Conservation (phyloP, 2,113 vertebrate genomes). For the Carassius carassius region DNA sequence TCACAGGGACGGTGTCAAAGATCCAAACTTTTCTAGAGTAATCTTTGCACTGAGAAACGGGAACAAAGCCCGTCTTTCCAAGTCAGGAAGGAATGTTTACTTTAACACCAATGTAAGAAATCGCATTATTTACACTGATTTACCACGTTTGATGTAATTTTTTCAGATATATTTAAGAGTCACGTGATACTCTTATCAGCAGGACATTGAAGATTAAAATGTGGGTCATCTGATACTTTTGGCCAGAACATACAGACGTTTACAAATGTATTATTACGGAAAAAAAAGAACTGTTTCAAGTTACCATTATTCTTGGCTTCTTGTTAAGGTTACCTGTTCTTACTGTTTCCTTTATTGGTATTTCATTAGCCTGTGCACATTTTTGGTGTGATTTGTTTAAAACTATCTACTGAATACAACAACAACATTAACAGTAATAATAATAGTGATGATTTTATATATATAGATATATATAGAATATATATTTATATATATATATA, state of each 20-base stretch:
- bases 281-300: not conserved
- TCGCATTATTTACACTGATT: not conserved
- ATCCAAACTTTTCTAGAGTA: slow-evolving; percentile 77
- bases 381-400: not conserved
- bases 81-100: slow-evolving; percentile 9
- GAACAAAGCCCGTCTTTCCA: slow-evolving; percentile 54
- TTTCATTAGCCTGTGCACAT: not conserved
- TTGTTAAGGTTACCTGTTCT: not conserved
- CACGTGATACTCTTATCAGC: not conserved
- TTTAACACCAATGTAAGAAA: slow-evolving; percentile 63
- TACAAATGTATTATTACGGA: not conserved
- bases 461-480: no score
- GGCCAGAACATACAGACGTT: not conserved
- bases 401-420: not conserved
- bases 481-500: no score
- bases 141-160: not conserved
- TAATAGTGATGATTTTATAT: no score
- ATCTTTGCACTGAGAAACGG: slow-evolving; percentile 69
- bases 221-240: not conserved
- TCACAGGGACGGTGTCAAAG: slow-evolving; percentile 54
- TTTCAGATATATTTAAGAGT: not conserved
- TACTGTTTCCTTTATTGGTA: not conserved
- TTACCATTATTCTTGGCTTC: not conserved
- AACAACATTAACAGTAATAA: not conserved
- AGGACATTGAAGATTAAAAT: not conserved